Evolutionary conservation across 2,888 invertebrate genomes (phyloP), one percentile per base, ranked within the genome.

Genomic region (Synergus laeviventris): DNA sequence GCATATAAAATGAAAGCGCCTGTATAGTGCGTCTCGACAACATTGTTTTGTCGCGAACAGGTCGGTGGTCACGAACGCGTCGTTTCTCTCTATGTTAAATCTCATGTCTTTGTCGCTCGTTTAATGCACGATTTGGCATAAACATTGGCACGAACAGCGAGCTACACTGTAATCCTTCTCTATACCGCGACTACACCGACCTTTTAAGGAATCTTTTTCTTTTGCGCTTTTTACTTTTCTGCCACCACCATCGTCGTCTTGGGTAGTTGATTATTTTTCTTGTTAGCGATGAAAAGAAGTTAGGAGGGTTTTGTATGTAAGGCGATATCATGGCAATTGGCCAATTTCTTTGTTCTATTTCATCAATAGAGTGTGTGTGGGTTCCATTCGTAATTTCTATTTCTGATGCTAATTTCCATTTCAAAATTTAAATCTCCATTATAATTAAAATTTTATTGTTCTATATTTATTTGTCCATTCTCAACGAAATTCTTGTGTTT

Each of bases 31-130:
- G 76, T 75, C 81, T 79, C 86, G 87, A 87, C 86, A 87, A 89
- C 86, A 88, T 89, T 88, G 89, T 89, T 89, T 89, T 87, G 87
- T 88, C 86, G 87, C 81, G 82, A 79, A 78, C 59, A 42, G 82
- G 81, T 79, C 84, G 81, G 76, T 82, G 84, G 86, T 86, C 86
- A 86, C 86, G 86, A 86, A 86, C 86, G 60, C 76, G 78, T 73
- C 73, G 64, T 76, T 76, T 49, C 59, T 56, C 38, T 59, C 74
- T 39, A 74, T 74, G 60, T 62, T 61, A 61, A 49, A 49, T 61
- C 56, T 36, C 75, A 54, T 66, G 66, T 36, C 66, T 56, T 70
- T 70, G 66, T 70, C 76, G 42, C 56, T 59, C 56, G 61, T 56
- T 70, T 54, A 62, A 61, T 60, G 60, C 62, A 39, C 59, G 56